Conservation (phyloP, 1,140 invertebrate species). For the Brachionus paranguensis region DNA sequence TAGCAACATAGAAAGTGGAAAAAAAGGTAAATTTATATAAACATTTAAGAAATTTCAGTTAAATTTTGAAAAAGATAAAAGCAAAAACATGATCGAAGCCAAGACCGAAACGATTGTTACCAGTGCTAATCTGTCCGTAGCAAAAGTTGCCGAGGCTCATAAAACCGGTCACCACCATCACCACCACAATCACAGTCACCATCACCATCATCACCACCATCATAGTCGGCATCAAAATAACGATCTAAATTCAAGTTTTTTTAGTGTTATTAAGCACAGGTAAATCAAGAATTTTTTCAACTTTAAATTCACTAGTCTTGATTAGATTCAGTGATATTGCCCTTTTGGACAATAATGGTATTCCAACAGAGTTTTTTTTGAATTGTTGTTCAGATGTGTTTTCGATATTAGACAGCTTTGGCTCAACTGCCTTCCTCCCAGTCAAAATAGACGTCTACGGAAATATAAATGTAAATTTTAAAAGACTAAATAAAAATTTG, state of each 20-base stretch:
- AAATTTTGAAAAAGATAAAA: not conserved
- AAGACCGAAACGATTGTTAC: not conserved
- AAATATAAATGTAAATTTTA: conserved; percentile 37
- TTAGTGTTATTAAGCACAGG: not conserved
- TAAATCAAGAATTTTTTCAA: not conserved
- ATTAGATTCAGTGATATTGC: conserved; percentile 19
- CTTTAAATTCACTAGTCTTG: not conserved
- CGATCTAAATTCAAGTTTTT: not conserved
- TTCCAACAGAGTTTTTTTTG: conserved; percentile 39
- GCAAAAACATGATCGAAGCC: not conserved
- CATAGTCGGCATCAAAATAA: not conserved
- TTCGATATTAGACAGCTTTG: conserved; percentile 38
- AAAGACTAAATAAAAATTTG: not conserved
- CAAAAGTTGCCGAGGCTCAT: not conserved
- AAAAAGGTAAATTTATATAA: conserved; percentile 9
- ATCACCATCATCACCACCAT: not conserved
- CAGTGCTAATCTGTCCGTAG: not conserved
- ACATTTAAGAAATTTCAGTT: not conserved
- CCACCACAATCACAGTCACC: not conserved
- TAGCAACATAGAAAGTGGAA: not conserved
- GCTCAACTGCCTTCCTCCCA: conserved; percentile 41
- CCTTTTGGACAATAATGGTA: conserved; percentile 22
- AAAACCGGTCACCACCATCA: not conserved
- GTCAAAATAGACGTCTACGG: conserved; percentile 42
- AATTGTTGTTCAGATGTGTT: conserved; percentile 40